Percentiles rank a stretch among this genome's conserved stretches.
phyloP scores from a whole-genome alignment of 2,888 invertebrate genomes.

The Ypsolopha sequella region DNA sequence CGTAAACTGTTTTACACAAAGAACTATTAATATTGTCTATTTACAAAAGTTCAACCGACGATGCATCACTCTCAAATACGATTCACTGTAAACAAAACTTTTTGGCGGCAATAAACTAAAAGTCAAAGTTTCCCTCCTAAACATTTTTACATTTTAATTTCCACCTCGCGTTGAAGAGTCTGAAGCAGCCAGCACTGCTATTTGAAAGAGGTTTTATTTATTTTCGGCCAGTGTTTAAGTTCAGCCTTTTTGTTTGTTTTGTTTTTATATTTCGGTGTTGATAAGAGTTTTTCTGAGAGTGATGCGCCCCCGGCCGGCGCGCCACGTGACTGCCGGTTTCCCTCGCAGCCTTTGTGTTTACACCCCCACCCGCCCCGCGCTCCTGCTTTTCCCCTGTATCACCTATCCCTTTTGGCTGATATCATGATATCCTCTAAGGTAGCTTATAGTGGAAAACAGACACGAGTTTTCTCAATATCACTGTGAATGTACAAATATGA shows the following conservation, averaged over 20 bases:
- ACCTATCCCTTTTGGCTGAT: background rate
- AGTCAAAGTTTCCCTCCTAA: conserved; percentile 1
- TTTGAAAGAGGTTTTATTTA: background rate
- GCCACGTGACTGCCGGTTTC: conserved; percentile 66
- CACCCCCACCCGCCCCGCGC: conserved; percentile 32
- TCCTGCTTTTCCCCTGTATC: background rate
- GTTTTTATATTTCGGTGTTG: conserved; percentile 16
- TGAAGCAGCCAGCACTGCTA: background rate
- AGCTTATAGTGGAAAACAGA: background rate
- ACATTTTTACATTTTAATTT: background rate
- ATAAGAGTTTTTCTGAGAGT: conserved; percentile 29
- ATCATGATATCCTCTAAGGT: too few species aligned
- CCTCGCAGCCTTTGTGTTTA: conserved; percentile 54
- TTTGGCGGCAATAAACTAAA: background rate
- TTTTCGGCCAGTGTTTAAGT: conserved; percentile 1
- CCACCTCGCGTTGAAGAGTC: background rate
- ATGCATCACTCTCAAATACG: conserved; percentile 6
- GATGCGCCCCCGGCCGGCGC: conserved; percentile 67
- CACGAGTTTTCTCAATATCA: background rate
- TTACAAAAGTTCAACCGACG: conserved; percentile 3
- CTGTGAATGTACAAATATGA: background rate
- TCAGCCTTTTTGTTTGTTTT: conserved; percentile 10
- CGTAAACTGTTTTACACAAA: background rate
- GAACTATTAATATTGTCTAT: background rate
- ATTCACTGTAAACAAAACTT: background rate